These are phyloP conservation scores for Phycodurus eques DNA, from an alignment of 2,113 vertebrate species.

Conservation along the genomic window DNA sequence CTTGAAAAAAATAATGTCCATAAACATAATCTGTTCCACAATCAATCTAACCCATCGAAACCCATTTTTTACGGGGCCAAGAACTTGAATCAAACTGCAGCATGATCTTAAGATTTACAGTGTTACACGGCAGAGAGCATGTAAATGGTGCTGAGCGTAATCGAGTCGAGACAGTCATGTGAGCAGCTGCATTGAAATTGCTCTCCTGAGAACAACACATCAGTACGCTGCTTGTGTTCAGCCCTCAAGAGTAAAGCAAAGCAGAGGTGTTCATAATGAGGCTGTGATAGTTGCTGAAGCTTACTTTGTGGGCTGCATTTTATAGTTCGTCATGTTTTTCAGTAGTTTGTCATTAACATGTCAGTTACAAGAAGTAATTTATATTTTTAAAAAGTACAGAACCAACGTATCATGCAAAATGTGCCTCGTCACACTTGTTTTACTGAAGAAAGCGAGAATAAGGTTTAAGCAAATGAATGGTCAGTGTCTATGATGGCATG, in stretches of 20 bases:
- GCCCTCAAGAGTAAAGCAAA: not conserved
- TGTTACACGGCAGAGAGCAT: not conserved
- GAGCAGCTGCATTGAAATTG: constrained; percentile 6
- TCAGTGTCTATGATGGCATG: constrained; percentile 26
- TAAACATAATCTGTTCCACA: not conserved
- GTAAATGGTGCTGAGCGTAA: not conserved
- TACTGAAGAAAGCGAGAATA: not conserved
- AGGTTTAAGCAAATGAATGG: constrained; percentile 9
- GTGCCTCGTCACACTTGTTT: constrained; percentile 6
- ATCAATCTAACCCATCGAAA: not conserved
- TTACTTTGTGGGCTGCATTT: not conserved
- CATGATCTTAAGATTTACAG: not conserved
- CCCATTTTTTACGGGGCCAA: not conserved
- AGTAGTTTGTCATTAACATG: not conserved
- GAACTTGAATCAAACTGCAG: not conserved
- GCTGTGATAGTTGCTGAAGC: not conserved
- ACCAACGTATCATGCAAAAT: constrained; percentile 13
- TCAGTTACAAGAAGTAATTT: not conserved
- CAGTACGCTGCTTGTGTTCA: not conserved
- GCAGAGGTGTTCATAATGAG: not conserved
- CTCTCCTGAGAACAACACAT: not conserved
- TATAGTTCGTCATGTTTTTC: not conserved
- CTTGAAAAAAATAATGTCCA: not conserved
- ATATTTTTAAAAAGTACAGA: not conserved
- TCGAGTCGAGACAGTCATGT: not conserved